Percentiles rank a stretch among this genome's conserved stretches.
These are phyloP conservation scores for Istiophorus platypterus DNA, from an alignment of 2,113 vertebrate species.

Conservation along the genomic window DNA sequence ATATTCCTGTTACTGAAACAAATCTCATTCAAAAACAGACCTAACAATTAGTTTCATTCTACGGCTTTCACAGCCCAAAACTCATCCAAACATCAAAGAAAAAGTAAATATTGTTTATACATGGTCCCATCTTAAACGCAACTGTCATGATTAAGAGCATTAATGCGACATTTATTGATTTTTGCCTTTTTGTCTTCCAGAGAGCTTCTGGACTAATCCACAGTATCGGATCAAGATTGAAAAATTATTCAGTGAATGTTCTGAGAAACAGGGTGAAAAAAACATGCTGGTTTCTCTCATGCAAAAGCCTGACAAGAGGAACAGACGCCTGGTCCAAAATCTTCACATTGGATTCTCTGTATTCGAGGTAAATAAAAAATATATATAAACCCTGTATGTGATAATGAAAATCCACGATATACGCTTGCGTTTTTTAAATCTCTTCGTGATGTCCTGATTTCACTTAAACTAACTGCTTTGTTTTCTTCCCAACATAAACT, in stretches of 20 bases:
- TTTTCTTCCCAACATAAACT: neutral
- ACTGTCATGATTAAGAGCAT: no score
- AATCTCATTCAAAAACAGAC: no score
- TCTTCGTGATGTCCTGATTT: neutral
- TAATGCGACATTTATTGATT: no score
- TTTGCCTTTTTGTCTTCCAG: constrained; percentile 41
- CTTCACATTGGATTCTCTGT: constrained; percentile 75
- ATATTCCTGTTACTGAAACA: no score
- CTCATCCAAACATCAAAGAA: no score
- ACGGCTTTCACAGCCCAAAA: no score
- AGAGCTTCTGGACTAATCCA: constrained; percentile 78
- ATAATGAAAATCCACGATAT: neutral
- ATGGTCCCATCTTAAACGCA: no score
- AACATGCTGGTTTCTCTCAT: constrained; percentile 80
- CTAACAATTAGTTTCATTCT: no score
- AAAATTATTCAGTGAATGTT: neutral
- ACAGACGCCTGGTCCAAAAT: constrained; percentile 64
- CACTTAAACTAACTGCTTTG: neutral
- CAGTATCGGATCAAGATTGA: constrained; percentile 73
- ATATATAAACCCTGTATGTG: neutral
- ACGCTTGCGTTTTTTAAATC: neutral
- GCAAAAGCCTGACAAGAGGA: constrained; percentile 80
- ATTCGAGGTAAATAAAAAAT: constrained; percentile 75
- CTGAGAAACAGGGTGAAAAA: neutral
- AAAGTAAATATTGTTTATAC: no score